phyloP scores from a whole-genome alignment of 2,888 invertebrate genomes.

The Teinopalpus imperialis region DNA sequence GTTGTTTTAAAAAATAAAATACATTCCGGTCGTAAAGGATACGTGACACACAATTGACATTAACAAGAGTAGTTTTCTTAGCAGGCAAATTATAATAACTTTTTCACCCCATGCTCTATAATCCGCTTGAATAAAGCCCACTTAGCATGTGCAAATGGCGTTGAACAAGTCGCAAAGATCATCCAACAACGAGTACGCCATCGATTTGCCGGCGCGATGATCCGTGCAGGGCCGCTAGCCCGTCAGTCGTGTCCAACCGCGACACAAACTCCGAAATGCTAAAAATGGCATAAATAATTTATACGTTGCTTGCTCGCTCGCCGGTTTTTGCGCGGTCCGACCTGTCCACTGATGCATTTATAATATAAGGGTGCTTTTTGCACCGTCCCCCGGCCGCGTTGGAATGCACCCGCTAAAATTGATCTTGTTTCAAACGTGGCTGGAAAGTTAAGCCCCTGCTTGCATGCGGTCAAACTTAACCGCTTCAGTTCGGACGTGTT shows the following conservation, averaged over 20 bases:
- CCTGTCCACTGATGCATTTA: constrained; percentile 82
- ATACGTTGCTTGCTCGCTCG: constrained; percentile 70
- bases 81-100: too few relatives aligned
- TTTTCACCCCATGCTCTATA: too few relatives aligned
- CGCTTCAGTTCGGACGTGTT: not conserved
- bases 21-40: too few relatives aligned
- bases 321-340: constrained; percentile 74
- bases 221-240: constrained; percentile 35
- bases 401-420: constrained; percentile 82
- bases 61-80: too few relatives aligned
- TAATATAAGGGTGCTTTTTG: constrained; percentile 82
- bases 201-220: constrained; percentile 11
- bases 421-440: constrained; percentile 79
- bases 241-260: constrained; percentile 50
- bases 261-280: constrained; percentile 75
- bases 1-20: too few relatives aligned
- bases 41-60: not conserved
- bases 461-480: constrained; percentile 1
- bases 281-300: constrained; percentile 82
- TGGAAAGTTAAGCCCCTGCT: constrained; percentile 60
- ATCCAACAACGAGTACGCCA: constrained; percentile 11
- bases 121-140: constrained; percentile 1
- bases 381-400: constrained; percentile 62
- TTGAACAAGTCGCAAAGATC: constrained; percentile 15
- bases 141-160: constrained; percentile 11